Percentiles rank a stretch among this genome's conserved stretches.
These are phyloP conservation scores for Phortica variegata DNA, from an alignment of 1,140 invertebrate genomes.

Conservation along the genomic window DNA sequence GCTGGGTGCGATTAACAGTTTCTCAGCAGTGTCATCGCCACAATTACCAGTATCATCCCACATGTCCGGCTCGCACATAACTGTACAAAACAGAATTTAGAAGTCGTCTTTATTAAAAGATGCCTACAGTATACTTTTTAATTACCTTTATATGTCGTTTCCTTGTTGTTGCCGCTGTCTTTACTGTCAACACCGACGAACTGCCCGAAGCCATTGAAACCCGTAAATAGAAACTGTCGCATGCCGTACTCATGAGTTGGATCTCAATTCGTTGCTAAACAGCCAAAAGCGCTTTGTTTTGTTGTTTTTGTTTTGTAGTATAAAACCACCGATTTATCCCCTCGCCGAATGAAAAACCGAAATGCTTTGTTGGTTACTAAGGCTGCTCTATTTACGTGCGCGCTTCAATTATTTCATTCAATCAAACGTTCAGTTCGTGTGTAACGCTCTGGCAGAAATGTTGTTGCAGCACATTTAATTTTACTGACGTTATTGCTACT, in stretches of 20 bases:
- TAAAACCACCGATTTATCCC: slow-evolving; percentile 15
- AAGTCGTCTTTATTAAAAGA: no score
- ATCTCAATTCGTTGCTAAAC: slow-evolving; percentile 19
- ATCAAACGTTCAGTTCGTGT: slow-evolving; percentile 22
- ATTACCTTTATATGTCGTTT: background rate
- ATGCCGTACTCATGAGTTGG: no score
- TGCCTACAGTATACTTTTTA: no score
- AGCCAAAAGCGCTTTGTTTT: slow-evolving; percentile 6
- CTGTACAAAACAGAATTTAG: slow-evolving; percentile 29
- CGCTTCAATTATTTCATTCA: background rate
- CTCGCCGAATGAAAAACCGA: no score
- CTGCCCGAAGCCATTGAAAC: slow-evolving; percentile 57
- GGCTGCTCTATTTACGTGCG: slow-evolving; percentile 4
- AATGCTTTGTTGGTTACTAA: slow-evolving; percentile 11
- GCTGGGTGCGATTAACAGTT: slow-evolving; percentile 26
- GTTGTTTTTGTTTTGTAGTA: background rate
- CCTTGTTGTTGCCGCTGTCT: background rate
- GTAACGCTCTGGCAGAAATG: slow-evolving; percentile 36
- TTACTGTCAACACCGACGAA: slow-evolving; percentile 20
- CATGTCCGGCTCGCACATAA: slow-evolving; percentile 17
- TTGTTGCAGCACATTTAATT: no score
- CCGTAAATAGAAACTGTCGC: slow-evolving; percentile 45
- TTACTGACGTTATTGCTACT: no score
- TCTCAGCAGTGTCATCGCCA: background rate
- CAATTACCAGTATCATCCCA: no score